Evolutionary conservation across 2,113 vertebrate species (phyloP).

Genomic region (Dolichotis patagonum): DNA sequence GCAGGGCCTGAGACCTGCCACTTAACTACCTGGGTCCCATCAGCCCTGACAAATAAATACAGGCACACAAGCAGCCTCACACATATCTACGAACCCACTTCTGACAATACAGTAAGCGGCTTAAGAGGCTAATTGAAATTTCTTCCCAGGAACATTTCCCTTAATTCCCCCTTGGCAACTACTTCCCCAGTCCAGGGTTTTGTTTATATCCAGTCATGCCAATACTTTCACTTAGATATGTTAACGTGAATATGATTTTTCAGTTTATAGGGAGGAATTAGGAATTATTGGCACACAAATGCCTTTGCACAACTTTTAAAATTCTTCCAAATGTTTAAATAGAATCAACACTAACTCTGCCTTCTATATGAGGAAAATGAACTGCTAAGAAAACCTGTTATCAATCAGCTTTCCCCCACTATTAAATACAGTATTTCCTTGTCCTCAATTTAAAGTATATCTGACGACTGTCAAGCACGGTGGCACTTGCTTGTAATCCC

Average conservation of each 20-base stretch:
- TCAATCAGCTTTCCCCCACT: neutral
- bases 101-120: neutral
- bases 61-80: neutral
- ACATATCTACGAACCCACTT: neutral
- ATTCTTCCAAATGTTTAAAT: neutral
- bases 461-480: neutral
- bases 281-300: neutral
- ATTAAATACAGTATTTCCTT: neutral
- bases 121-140: neutral
- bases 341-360: neutral
- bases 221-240: neutral
- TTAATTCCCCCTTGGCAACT: neutral
- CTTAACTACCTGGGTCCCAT: neutral
- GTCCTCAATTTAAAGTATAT: neutral
- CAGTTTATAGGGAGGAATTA: neutral
- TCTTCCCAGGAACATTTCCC: neutral
- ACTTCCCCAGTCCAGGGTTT: neutral
- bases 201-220: neutral
- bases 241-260: neutral
- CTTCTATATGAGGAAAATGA: neutral
- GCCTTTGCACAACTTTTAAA: neutral
- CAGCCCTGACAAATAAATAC: neutral
- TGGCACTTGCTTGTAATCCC: neutral
- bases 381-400: neutral
- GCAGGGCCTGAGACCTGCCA: neutral